Evolutionary conservation across 2,113 vertebrate species (phyloP), one percentile per base, ranked within the genome.

Genomic region (Notothenia coriiceps): DNA sequence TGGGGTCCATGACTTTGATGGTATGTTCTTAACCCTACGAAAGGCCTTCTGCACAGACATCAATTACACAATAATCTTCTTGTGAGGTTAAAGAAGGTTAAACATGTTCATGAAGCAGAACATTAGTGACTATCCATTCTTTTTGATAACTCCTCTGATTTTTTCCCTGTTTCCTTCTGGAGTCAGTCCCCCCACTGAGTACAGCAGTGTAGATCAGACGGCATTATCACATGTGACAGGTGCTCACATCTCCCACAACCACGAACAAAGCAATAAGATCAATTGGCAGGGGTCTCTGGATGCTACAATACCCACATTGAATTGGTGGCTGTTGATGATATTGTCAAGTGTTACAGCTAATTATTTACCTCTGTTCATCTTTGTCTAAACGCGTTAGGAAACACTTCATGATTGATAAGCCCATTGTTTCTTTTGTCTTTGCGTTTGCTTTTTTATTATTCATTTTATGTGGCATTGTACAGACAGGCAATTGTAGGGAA

Each of bases 391-490:
- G 69, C 65, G 61, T 92, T 89, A 74, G 59, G 70, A 86, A 61
- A 73, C 15, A 57, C 85, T 75, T 78, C 50, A 6, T 92, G 89
- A 91, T 89, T 93, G 91, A 94, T 92, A 87, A 93, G 90, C 67
- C 69, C 89, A 89, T 89, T 94, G 93, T 94, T 89, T 86, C 73
- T 50, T 92, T 92, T 90, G 88, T 92, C 80, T 94, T 84, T 51
- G 49, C 22, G 10, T 72, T 70, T 25, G 70, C 88, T 88, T 90
- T 86, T 94, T 88, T 86, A 92, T 95, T 94, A 95, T 96, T 96
- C 71, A 95, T 93, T 86, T 62, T 57, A 22, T 75, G 87, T 91
- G 86, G 82, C 83, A 44, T 83, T 65, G 88, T 52, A 65, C 82
- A 83, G 92, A 94, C 89, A 94, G 2, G 90, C 89, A 85, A 93